phyloP scores from a whole-genome alignment of 2,113 vertebrate species.

The Malurus melanocephalus region DNA sequence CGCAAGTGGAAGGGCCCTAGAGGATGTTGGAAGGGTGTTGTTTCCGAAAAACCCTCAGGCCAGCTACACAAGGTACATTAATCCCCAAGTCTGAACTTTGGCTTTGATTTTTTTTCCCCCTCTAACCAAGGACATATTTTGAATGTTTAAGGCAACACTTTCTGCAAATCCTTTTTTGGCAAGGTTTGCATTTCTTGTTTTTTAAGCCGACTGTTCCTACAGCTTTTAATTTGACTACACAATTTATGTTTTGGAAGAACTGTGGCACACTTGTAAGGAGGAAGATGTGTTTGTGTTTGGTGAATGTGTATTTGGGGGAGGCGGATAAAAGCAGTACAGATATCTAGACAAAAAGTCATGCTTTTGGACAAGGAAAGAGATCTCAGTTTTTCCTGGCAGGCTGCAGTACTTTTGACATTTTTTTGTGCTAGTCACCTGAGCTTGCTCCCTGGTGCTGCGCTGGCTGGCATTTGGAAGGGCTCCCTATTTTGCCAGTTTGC shows the following conservation, averaged over 20 bases:
- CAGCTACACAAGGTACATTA: conserved; percentile 78
- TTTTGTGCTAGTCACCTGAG: neutral
- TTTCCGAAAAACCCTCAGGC: conserved; percentile 81
- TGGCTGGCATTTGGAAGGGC: neutral
- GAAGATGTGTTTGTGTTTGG: neutral
- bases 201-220: neutral
- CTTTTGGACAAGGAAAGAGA: neutral
- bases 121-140: neutral
- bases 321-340: neutral
- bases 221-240: neutral
- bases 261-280: neutral
- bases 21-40: conserved; percentile 85
- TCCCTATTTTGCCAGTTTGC: neutral
- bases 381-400: neutral
- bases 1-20: conserved; percentile 86
- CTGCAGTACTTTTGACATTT: neutral
- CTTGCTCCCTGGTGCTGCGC: neutral
- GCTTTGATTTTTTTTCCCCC: neutral
- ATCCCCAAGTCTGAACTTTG: neutral
- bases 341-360: neutral
- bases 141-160: neutral
- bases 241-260: neutral
- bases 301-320: neutral
- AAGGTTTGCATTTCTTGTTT: neutral
- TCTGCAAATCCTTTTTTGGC: neutral